Evolutionary conservation across 2,797 vertebrate genomes (phyloP).

Genomic region (Pelochelys cantorii): DNA sequence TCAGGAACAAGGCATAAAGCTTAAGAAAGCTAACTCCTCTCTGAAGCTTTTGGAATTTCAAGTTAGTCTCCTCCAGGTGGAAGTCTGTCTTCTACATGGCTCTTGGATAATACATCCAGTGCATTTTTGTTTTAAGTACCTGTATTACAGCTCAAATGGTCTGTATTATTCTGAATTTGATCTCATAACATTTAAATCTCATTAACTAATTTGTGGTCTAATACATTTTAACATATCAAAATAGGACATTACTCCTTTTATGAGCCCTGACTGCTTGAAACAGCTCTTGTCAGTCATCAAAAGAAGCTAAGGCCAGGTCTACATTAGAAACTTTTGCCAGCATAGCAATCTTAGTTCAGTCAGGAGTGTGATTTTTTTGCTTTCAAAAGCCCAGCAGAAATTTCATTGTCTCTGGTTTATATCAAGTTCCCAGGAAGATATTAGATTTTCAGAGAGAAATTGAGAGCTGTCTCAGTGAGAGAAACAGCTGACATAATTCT

Average conservation of each 20-base stretch:
- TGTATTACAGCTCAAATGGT: not conserved
- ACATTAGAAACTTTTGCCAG: not conserved
- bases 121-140: not conserved
- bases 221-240: not conserved
- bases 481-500: not conserved
- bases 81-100: not conserved
- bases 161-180: not conserved
- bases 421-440: not conserved
- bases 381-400: not conserved
- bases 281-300: not conserved
- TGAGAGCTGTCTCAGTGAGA: constrained; percentile 27
- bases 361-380: not conserved
- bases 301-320: not conserved
- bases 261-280: not conserved
- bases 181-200: not conserved
- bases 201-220: not conserved
- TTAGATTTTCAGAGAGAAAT: not conserved
- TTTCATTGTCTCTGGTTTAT: not conserved
- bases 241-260: not conserved
- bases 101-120: not conserved
- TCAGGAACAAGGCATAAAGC: not conserved
- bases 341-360: not conserved
- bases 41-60: not conserved
- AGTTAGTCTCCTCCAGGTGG: not conserved
- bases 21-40: not conserved